A percentile compares a stretch with the other conserved stretches of the same genome.
These are phyloP conservation scores for Thalassophryne amazonica DNA, from an alignment of 2,797 vertebrate species.

Conservation along the genomic window DNA sequence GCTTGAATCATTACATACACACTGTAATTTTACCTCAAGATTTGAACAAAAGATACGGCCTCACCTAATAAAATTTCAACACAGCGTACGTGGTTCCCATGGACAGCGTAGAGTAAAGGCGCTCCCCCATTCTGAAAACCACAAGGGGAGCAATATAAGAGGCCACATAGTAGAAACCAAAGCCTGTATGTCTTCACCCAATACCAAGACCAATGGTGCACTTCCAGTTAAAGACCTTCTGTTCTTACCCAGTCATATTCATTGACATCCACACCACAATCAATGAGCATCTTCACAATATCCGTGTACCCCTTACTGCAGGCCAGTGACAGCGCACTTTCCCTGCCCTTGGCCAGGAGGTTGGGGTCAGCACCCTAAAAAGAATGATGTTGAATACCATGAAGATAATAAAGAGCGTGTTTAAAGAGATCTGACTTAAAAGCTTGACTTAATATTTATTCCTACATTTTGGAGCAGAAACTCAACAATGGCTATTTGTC, in stretches of 20 bases:
- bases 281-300: constrained; percentile 97
- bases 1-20: background rate
- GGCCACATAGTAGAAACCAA: background rate
- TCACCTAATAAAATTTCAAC: constrained; percentile 96
- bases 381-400: background rate
- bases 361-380: constrained; percentile 91
- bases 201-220: background rate
- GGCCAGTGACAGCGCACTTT: constrained; percentile 93
- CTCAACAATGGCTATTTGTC: constrained; percentile 97
- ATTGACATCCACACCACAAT: constrained; percentile 95
- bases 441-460: fast-evolving
- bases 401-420: background rate
- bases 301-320: constrained; percentile 98
- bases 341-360: constrained; percentile 93
- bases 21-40: background rate
- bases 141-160: constrained; percentile 7
- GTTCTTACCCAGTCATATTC: constrained; percentile 95
- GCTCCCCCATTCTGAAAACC: constrained; percentile 93
- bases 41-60: constrained; percentile 5
- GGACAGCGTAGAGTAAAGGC: constrained; percentile 94
- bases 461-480: constrained; percentile 97
- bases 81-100: constrained; percentile 96
- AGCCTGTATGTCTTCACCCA: background rate
- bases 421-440: background rate
- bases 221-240: background rate